Conservation (phyloP, 2,113 vertebrate genomes). For the Xiphophorus maculatus region DNA sequence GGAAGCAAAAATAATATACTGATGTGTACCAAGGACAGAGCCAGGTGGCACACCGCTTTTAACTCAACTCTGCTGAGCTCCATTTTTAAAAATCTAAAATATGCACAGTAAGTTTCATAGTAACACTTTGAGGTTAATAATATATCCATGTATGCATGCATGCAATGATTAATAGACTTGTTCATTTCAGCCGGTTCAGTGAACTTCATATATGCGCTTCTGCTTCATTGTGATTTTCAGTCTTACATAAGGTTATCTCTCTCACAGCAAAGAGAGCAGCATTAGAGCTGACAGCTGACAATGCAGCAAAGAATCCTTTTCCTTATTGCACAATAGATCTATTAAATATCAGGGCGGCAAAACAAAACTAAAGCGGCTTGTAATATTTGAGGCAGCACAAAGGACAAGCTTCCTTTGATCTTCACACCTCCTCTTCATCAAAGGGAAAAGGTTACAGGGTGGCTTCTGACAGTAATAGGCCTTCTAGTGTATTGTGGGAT, state of each 20-base stretch:
- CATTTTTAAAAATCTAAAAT: too few species aligned
- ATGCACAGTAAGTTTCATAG: neutral
- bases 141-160: neutral
- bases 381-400: slow-evolving; percentile 27
- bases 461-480: slow-evolving; percentile 42
- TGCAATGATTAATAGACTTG: neutral
- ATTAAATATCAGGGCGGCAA: slow-evolving; percentile 17
- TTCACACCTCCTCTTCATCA: slow-evolving; percentile 33
- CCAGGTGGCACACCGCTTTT: neutral
- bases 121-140: neutral
- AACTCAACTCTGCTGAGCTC: neutral
- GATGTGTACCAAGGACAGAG: neutral
- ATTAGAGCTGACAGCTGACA: slow-evolving; percentile 10
- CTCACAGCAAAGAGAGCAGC: neutral
- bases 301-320: neutral
- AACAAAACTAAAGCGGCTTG: slow-evolving; percentile 20
- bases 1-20: neutral
- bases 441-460: slow-evolving; percentile 29
- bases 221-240: neutral
- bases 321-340: neutral
- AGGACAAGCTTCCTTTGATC: slow-evolving; percentile 43
- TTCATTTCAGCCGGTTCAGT: neutral
- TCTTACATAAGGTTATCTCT: neutral
- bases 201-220: neutral
- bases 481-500: slow-evolving; percentile 40